A percentile compares a stretch with the other conserved stretches of the same genome.
Evolutionary conservation across 2,888 invertebrate species (phyloP).

Genomic region (Ophioninae sp.): DNA sequence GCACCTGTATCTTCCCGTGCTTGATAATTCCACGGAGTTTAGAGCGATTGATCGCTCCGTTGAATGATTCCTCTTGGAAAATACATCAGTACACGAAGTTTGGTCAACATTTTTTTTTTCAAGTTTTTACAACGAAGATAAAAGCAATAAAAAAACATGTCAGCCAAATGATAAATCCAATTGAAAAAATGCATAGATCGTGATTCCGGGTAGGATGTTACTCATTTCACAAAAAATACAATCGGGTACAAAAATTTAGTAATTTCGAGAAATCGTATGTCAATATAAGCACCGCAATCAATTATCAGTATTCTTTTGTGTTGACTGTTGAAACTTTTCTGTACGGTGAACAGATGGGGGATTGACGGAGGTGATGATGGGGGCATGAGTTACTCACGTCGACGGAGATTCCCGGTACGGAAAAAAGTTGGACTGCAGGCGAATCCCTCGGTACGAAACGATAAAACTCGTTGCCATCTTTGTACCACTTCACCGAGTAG

Average conservation of each 20-base stretch:
- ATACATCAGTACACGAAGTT: neutral
- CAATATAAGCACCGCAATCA: neutral
- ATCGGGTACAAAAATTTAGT: neutral
- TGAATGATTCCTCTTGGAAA: conserved; percentile 85
- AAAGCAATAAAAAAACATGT: neutral
- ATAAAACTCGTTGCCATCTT: conserved; percentile 81
- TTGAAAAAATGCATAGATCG: no score
- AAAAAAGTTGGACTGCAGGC: conserved; percentile 79
- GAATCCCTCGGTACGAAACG: conserved; percentile 80
- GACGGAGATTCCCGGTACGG: conserved; percentile 79
- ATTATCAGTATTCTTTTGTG: neutral
- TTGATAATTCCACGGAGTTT: conserved; percentile 85
- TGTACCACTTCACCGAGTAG: conserved; percentile 82
- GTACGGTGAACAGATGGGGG: neutral
- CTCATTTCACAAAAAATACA: neutral
- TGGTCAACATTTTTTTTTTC: no score
- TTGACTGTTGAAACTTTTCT: neutral
- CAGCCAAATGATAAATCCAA: no score
- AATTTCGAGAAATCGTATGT: no score
- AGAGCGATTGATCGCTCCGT: conserved; percentile 86
- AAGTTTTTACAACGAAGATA: neutral
- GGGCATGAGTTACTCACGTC: conserved; percentile 76
- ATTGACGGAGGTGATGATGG: neutral
- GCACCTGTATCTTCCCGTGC: conserved; percentile 86
- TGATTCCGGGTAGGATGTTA: no score